Evolutionary conservation across 2,797 vertebrate species (phyloP).

Genomic region (Myotis myotis): DNA sequence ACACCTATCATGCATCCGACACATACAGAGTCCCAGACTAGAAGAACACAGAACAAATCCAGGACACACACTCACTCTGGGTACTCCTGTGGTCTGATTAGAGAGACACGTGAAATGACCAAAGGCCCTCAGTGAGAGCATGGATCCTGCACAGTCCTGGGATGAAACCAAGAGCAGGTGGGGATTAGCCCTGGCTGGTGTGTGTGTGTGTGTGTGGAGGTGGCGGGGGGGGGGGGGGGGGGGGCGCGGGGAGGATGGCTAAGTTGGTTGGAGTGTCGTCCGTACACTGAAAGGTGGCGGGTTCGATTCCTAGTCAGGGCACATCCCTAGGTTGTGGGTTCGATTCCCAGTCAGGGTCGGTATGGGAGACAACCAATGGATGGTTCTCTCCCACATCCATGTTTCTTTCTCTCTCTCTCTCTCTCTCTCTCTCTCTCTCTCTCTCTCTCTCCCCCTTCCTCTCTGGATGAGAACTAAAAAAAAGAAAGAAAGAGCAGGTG

Average conservation of each 20-base stretch:
- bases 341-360: not conserved
- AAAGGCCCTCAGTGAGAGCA: not conserved
- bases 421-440: no score
- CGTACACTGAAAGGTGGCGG: not conserved
- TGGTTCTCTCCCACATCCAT: not conserved
- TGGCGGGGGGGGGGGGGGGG: no score
- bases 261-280: not conserved
- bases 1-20: not conserved
- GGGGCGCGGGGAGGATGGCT: accelerated
- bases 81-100: not conserved
- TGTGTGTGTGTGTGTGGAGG: no score
- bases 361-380: not conserved
- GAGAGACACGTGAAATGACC: not conserved
- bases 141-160: not conserved
- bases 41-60: not conserved
- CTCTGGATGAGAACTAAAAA: not conserved
- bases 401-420: no score
- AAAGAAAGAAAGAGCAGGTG: not conserved
- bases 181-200: not conserved
- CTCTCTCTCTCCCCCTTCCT: not conserved
- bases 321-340: not conserved
- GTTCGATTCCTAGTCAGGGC: not conserved
- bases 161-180: not conserved
- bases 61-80: not conserved
- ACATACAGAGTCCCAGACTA: not conserved